Percentiles rank a stretch among this genome's conserved stretches.
Conservation (phyloP, 2,113 vertebrate species). For the Solea senegalensis region DNA sequence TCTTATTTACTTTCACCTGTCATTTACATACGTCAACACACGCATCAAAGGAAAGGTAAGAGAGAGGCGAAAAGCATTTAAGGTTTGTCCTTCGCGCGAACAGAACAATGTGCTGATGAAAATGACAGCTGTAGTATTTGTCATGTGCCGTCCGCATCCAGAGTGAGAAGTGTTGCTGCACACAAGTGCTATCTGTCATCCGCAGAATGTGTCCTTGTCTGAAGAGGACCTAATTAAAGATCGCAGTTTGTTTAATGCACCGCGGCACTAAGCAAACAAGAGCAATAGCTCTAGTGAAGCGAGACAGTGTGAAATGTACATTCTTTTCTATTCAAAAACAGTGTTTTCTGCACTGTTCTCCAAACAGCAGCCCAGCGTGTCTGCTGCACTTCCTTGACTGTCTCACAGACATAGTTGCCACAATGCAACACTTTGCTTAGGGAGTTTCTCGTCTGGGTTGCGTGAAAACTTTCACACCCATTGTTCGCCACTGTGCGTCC, state of each 20-base stretch:
- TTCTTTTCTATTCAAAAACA: slow-evolving; percentile 8
- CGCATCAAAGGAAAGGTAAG: too few relatives aligned
- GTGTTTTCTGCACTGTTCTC: background rate
- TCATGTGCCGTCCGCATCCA: background rate
- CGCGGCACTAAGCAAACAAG: background rate
- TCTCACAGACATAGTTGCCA: slow-evolving; percentile 17
- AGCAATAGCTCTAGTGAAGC: background rate
- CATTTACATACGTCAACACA: too few relatives aligned
- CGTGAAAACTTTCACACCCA: slow-evolving; percentile 54
- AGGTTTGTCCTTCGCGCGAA: background rate
- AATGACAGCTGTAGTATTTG: background rate
- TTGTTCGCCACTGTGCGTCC: slow-evolving; percentile 52
- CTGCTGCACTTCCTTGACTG: slow-evolving; percentile 9
- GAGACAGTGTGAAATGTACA: background rate
- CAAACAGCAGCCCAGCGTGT: background rate
- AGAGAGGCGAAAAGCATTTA: background rate
- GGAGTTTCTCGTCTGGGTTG: slow-evolving; percentile 32
- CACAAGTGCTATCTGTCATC: slow-evolving; percentile 39
- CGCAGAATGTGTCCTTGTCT: slow-evolving; percentile 40
- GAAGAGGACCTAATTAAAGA: slow-evolving; percentile 23
- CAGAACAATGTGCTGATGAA: slow-evolving; percentile 16
- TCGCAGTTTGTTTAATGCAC: background rate
- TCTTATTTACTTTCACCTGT: too few relatives aligned
- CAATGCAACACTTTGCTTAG: slow-evolving; percentile 36
- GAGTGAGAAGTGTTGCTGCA: slow-evolving; percentile 19